phyloP scores from a whole-genome alignment of 2,888 invertebrate genomes.

The Mesoligia furuncula region DNA sequence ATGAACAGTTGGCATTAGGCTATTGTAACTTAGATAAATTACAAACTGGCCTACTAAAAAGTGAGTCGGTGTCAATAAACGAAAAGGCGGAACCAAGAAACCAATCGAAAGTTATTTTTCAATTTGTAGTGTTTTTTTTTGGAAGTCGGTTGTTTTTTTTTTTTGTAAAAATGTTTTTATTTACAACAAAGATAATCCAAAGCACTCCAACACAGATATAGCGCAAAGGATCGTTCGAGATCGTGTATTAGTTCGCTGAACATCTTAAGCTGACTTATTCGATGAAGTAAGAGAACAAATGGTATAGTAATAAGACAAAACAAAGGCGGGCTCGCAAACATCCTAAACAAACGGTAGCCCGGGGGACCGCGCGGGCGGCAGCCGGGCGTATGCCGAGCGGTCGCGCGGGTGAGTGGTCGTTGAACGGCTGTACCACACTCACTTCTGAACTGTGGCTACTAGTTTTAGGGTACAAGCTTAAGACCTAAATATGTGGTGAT shows the following conservation, averaged over 20 bases:
- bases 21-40: too few species aligned
- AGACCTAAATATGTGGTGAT: constrained; percentile 5
- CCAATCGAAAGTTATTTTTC: too few species aligned
- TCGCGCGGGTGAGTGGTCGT: constrained; percentile 1
- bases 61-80: too few species aligned
- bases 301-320: constrained; percentile 67
- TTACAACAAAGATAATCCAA: constrained; percentile 30
- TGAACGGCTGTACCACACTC: neutral
- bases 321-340: constrained; percentile 70
- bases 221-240: constrained; percentile 50
- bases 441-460: constrained; percentile 4
- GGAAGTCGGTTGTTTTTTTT: too few species aligned
- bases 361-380: constrained; percentile 33
- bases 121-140: too few species aligned
- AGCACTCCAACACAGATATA: constrained; percentile 38
- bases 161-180: too few species aligned
- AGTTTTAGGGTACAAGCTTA: constrained; percentile 2
- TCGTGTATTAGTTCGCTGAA: constrained; percentile 61
- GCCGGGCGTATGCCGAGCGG: neutral
- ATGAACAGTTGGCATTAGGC: too few species aligned
- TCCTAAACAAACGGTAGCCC: constrained; percentile 73
- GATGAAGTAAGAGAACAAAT: constrained; percentile 70
- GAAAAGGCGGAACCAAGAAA: too few species aligned
- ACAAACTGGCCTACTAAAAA: too few species aligned
- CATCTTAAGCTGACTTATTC: constrained; percentile 67